These are phyloP conservation scores for Grantiella picta DNA, from an alignment of 2,113 vertebrate species.

Conservation along the genomic window DNA sequence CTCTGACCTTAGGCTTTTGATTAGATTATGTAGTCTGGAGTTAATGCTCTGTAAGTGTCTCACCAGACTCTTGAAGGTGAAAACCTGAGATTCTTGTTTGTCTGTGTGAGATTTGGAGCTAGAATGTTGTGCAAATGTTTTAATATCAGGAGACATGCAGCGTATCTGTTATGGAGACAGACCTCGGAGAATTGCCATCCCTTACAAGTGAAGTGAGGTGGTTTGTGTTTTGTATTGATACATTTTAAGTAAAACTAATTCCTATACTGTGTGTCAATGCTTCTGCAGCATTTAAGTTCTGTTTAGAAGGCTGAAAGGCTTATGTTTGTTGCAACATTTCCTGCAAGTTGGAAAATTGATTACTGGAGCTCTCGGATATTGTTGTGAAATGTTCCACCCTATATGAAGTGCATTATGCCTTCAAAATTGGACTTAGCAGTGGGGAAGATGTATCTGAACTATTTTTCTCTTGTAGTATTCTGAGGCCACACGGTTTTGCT, in stretches of 20 bases:
- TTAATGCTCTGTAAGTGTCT: background rate
- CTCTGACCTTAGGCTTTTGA: background rate
- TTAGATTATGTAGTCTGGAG: background rate
- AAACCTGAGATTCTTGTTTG: background rate
- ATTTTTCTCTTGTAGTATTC: background rate
- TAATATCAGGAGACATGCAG: background rate
- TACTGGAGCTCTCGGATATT: background rate
- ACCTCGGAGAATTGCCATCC: background rate
- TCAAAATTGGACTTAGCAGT: background rate
- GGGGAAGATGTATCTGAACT: background rate
- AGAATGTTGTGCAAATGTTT: background rate
- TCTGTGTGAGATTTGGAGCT: background rate
- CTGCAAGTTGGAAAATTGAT: background rate
- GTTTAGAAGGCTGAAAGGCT: background rate
- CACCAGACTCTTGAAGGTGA: background rate
- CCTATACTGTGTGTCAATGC: background rate
- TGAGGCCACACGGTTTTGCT: background rate
- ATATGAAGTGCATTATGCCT: accelerated
- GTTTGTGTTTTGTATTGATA: background rate
- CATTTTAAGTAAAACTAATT: background rate
- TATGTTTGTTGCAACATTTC: background rate
- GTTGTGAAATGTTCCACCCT: background rate
- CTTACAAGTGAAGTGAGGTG: background rate
- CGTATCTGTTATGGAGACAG: background rate
- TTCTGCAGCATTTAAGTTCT: background rate